Conservation (phyloP, 2,888 invertebrate genomes). For the Apeira syringaria region DNA sequence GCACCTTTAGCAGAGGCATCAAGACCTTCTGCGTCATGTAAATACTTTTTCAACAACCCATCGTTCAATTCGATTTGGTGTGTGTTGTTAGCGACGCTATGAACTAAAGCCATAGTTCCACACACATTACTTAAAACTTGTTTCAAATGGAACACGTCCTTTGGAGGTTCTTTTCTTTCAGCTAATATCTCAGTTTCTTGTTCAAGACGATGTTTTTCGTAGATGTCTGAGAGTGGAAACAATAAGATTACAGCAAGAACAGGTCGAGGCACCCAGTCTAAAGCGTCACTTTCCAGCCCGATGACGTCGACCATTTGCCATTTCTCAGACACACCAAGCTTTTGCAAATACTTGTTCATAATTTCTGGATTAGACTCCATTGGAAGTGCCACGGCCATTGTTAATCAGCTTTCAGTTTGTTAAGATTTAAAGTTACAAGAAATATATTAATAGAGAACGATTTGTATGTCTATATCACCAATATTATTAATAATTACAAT, state of each 20-base stretch:
- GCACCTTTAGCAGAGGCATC: conserved; percentile 90
- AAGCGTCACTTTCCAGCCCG: conserved; percentile 92
- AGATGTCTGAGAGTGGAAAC: conserved; percentile 92
- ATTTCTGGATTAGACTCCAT: conserved; percentile 85
- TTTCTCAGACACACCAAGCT: conserved; percentile 90
- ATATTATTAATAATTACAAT: too few species aligned
- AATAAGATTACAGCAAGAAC: conserved; percentile 93
- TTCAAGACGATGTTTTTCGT: conserved; percentile 86
- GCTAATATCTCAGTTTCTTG: conserved; percentile 85
- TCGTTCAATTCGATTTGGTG: conserved; percentile 86
- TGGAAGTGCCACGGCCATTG: conserved; percentile 57
- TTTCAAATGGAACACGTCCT: conserved; percentile 92
- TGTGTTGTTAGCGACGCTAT: conserved; percentile 95
- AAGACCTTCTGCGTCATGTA: conserved; percentile 86
- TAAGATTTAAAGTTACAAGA: too few species aligned
- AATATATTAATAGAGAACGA: too few species aligned
- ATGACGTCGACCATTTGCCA: conserved; percentile 96
- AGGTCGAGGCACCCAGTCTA: conserved; percentile 93
- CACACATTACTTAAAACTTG: conserved; percentile 97
- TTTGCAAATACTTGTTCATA: conserved; percentile 87
- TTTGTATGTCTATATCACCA: too few species aligned
- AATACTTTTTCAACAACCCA: conserved; percentile 89
- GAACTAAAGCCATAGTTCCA: conserved; percentile 97
- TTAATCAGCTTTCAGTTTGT: too few species aligned
- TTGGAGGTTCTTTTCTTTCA: conserved; percentile 80